Percentiles rank a stretch among this genome's conserved stretches.
Evolutionary conservation across 2,797 vertebrate species (phyloP).

Genomic region (Microctenopoma steveboyesi): DNA sequence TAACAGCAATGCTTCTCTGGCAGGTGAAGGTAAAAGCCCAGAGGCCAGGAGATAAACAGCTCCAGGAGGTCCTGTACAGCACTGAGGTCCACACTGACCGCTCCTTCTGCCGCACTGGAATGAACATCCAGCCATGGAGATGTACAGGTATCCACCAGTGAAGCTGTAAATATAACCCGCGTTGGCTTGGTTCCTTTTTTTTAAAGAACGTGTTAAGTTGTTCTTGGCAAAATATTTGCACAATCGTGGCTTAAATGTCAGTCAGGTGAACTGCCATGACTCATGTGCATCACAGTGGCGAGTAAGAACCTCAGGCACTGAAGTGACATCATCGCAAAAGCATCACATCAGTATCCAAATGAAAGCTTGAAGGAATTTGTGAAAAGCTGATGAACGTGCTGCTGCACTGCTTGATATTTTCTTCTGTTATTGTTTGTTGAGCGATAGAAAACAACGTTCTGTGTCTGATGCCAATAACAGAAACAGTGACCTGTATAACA

Average conservation of each 20-base stretch:
- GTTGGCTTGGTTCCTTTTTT: not conserved
- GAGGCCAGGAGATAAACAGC: slow-evolving; percentile 76
- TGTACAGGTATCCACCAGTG: slow-evolving; percentile 40
- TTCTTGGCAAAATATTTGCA: not conserved
- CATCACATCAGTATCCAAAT: slow-evolving; percentile 21
- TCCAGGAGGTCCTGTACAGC: slow-evolving; percentile 84
- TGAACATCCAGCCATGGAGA: slow-evolving; percentile 81
- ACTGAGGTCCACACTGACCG: slow-evolving; percentile 84
- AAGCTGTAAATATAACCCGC: not conserved
- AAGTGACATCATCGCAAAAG: slow-evolving; percentile 29
- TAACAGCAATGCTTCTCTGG: not conserved
- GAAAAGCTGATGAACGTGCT: not conserved
- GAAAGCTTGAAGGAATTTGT: slow-evolving; percentile 1
- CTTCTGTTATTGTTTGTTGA: not conserved
- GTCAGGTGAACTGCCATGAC: slow-evolving; percentile 7
- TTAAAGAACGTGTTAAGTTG: no score
- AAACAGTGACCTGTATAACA: not conserved
- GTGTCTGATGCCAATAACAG: not conserved
- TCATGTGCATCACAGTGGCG: slow-evolving; percentile 21
- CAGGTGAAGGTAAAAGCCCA: slow-evolving; percentile 84
- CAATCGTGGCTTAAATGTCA: no score
- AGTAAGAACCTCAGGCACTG: slow-evolving; percentile 16
- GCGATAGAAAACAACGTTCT: not conserved
- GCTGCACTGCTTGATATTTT: not conserved
- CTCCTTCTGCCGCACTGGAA: slow-evolving; percentile 79